A percentile compares a stretch with the other conserved stretches of the same genome.
Conservation (phyloP, 1,140 invertebrate species). For the Alviniconcha marisindica region DNA sequence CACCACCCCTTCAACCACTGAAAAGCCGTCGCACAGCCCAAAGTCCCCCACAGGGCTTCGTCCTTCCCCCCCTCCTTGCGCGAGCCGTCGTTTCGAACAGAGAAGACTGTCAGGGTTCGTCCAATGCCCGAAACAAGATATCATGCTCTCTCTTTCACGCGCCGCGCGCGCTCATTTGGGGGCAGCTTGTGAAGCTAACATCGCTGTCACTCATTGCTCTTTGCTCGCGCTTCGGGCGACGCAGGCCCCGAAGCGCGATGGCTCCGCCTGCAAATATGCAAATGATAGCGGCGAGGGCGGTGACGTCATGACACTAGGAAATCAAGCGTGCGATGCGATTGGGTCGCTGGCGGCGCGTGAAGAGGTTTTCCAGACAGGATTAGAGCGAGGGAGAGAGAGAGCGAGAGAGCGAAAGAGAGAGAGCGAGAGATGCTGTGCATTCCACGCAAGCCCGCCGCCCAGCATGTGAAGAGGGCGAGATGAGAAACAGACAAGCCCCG, state of each 20-base stretch:
- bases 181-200: not conserved
- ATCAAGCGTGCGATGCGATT: slow-evolving; percentile 29
- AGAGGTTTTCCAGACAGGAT: not conserved
- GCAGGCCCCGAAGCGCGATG: not conserved
- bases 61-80: not conserved
- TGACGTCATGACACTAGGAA: not conserved
- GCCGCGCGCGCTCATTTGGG: not conserved
- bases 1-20: not conserved
- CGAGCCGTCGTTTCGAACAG: not conserved
- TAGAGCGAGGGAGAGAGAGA: not conserved
- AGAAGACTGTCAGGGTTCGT: not conserved
- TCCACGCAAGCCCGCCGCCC: too few relatives aligned
- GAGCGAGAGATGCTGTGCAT: not conserved
- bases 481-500: not conserved
- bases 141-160: slow-evolving; percentile 11
- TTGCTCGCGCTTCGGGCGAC: not conserved
- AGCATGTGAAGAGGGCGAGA: too few relatives aligned
- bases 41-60: not conserved
- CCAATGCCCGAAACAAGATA: slow-evolving; percentile 24
- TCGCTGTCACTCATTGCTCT: not conserved
- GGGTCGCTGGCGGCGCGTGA: slow-evolving; percentile 18
- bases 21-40: not conserved
- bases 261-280: slow-evolving; percentile 10
- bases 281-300: not conserved
- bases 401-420: not conserved